Base-by-base conservation (phyloP, 2,113 vertebrate species). In the Clarias macrocephalus region DNA sequence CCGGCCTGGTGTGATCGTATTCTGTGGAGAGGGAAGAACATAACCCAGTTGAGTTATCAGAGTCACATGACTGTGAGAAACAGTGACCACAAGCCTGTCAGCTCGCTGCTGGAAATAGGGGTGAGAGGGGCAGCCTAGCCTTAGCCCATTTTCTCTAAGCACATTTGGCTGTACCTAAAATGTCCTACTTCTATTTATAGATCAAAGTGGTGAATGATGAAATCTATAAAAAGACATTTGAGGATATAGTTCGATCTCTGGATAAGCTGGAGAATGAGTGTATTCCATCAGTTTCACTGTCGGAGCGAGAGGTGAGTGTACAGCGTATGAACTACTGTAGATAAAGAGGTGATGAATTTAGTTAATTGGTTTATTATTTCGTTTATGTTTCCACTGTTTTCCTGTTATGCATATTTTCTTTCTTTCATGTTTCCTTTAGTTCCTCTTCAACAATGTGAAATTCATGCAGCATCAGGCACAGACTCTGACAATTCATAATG, bases 51-150 rank as follows among this genome's bases (percentile, higher is more conserved):
- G 83, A 95, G 95, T 93, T 99, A 99, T 86, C 93, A 95, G 89
- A 98, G 97, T 95, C 97, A 99, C 89, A 98, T 98, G 97, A 91
- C 92, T 87, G 89, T 99, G 91, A 98, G 95, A 93, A 97, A 95
- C 92, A 99, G 98, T 57, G 98, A 99, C 91, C 98, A 99, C 92
- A 99, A 99, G 93, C 98, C 98, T 25, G 98, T 99, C 89, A 99
- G 97, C 91, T 97, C 97, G 0, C 52, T 96, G 86, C 96, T 99
- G 83, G 90, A 95, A 28, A 92, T 97, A 0, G 97, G 96, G 96
- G 98, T 99, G 94, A 95, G 95, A 89, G n/a, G 62, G 8, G 3
- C 70, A 16, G 48, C 83, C 21, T 8, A 25, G 63, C 33, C 23
- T 82, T 30, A 13, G 1, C 9, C 12, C 66, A 11, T 63, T 10